Conservation (phyloP, 2,797 vertebrate genomes). For the Clarias pachynema region DNA sequence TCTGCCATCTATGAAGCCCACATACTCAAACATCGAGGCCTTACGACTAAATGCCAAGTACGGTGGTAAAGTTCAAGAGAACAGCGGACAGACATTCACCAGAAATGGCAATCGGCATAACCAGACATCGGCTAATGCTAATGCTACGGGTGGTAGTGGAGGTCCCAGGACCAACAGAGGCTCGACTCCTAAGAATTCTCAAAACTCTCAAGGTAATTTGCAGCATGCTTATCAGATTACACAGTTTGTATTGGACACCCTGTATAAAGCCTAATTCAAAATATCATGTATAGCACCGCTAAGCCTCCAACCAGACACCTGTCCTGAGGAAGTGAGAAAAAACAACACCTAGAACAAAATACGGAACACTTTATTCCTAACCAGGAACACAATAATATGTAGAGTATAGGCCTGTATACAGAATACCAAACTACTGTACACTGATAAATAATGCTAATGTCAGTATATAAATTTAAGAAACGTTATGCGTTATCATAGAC, state of each 20-base stretch:
- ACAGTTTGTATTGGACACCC: neutral
- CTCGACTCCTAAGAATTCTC: neutral
- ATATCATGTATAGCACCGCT: neutral
- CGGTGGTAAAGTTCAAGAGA: neutral
- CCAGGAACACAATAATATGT: too few relatives aligned
- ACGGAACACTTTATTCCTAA: too few relatives aligned
- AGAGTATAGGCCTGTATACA: too few relatives aligned
- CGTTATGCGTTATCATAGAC: neutral
- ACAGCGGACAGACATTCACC: neutral
- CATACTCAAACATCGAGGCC: constrained; percentile 65
- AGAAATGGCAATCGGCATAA: neutral
- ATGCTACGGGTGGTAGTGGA: neutral
- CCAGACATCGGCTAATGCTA: neutral
- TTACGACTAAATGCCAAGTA: constrained; percentile 44
- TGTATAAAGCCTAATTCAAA: neutral
- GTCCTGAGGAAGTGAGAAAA: too few relatives aligned
- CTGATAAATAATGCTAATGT: too few relatives aligned
- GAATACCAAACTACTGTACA: too few relatives aligned
- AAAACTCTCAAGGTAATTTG: neutral
- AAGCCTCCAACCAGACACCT: too few relatives aligned
- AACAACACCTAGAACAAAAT: too few relatives aligned
- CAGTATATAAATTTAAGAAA: neutral
- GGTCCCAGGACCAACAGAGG: neutral
- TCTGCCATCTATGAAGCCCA: constrained; percentile 52
- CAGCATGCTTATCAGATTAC: neutral